phyloP scores from a whole-genome alignment of 2,888 invertebrate species.

The Nomada ruficornis region DNA sequence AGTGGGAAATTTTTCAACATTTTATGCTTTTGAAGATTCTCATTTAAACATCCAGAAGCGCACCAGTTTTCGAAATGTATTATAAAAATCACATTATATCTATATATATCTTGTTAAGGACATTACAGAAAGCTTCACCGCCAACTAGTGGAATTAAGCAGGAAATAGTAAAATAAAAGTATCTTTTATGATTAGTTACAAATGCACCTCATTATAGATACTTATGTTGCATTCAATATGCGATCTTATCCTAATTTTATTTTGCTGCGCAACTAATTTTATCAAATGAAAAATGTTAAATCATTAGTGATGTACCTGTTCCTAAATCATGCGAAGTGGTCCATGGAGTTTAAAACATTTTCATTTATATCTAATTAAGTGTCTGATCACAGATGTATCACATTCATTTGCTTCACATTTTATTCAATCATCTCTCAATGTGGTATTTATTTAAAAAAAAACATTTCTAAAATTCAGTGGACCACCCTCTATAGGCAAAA shows the following conservation, averaged over 20 bases:
- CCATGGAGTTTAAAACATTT: constrained; percentile 27
- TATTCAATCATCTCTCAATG: constrained; percentile 14
- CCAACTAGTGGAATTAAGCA: constrained; percentile 76
- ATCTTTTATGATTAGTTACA: constrained; percentile 71
- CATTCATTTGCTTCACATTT: constrained; percentile 40
- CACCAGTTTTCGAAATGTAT: constrained; percentile 70
- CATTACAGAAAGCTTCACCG: constrained; percentile 73
- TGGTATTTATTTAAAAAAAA: constrained; percentile 28
- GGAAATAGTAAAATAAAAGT: constrained; percentile 72
- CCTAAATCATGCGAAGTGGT: constrained; percentile 41
- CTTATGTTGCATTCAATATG: constrained; percentile 75
- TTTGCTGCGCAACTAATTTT: constrained; percentile 51
- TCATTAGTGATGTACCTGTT: constrained; percentile 33
- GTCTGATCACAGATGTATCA: constrained; percentile 46
- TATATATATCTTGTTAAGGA: constrained; percentile 66
- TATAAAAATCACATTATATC: constrained; percentile 67
- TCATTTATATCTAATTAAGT: constrained; percentile 33
- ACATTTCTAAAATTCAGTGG: constrained; percentile 50
- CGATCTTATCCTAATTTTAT: constrained; percentile 78
- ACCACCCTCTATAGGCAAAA: constrained; percentile 41
- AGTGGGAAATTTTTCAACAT: constrained; percentile 80
- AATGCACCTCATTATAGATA: constrained; percentile 80
- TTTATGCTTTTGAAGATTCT: constrained; percentile 67
- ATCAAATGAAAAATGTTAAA: constrained; percentile 33
- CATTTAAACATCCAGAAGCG: constrained; percentile 75